A percentile compares a stretch with the other conserved stretches of the same genome.
Evolutionary conservation across 64 coral and sea anemone genomes (phyloP).

Genomic region (Dendronephthya gigantea): DNA sequence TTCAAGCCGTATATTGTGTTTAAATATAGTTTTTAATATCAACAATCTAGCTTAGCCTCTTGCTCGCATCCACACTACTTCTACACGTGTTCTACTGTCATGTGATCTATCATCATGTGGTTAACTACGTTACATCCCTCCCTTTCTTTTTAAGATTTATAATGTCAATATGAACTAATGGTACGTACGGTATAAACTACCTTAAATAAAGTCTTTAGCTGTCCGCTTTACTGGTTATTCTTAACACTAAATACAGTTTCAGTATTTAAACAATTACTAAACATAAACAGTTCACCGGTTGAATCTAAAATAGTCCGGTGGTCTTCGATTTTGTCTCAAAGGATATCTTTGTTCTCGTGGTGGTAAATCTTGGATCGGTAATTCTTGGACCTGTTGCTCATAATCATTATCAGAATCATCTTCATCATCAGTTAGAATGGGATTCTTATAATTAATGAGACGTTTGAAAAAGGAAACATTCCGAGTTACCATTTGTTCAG

Average conservation of each 20-base stretch:
- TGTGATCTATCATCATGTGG: not conserved
- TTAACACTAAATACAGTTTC: not conserved
- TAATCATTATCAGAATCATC: not conserved
- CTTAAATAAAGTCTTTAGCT: not conserved
- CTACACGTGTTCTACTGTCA: too few relatives aligned
- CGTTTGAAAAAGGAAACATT: not conserved
- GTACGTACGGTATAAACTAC: not conserved
- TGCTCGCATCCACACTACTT: too few relatives aligned
- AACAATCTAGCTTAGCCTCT: too few relatives aligned
- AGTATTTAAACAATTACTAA: too few relatives aligned
- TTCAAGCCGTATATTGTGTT: too few relatives aligned
- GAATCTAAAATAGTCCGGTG: not conserved
- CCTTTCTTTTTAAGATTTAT: not conserved
- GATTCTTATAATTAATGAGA: not conserved
- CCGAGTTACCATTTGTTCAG: not conserved
- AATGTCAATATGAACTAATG: not conserved
- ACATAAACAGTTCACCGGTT: too few relatives aligned
- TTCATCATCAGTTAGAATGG: not conserved
- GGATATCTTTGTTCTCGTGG: not conserved
- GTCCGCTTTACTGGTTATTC: not conserved
- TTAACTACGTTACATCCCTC: not conserved
- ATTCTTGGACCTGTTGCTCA: not conserved
- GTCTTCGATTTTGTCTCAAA: not conserved
- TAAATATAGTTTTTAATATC: too few relatives aligned
- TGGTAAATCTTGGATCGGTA: not conserved